Evolutionary conservation across 2,797 vertebrate species (phyloP).

Genomic region (Zalophus californianus): DNA sequence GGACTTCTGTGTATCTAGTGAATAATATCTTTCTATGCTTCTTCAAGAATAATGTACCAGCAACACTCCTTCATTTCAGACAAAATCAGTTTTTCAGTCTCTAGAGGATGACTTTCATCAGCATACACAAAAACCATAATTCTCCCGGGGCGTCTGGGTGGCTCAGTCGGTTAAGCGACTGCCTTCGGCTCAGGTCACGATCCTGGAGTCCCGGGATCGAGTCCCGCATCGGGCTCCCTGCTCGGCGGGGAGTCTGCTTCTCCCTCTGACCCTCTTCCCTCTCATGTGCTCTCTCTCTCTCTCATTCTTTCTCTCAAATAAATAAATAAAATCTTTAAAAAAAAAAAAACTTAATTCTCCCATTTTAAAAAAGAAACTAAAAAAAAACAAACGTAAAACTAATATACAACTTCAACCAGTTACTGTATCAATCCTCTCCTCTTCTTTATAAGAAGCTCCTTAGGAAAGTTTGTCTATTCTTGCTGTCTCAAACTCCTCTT

Average conservation of each 20-base stretch:
- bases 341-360: background rate
- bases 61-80: accelerated
- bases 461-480: background rate
- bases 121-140: background rate
- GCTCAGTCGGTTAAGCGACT: no score
- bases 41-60: background rate
- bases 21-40: background rate
- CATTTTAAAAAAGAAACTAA: background rate
- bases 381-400: background rate
- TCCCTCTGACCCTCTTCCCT: no score
- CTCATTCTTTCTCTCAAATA: no score
- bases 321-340: no score
- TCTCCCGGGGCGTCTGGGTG: no score
- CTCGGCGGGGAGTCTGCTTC: no score
- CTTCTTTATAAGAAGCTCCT: background rate
- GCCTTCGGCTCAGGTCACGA: no score
- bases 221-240: no score
- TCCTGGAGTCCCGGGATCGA: no score
- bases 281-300: no score
- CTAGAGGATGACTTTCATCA: background rate
- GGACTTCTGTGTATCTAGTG: background rate
- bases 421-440: background rate
- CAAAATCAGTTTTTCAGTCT: background rate
- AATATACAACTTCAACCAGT: background rate
- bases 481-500: background rate